Base-by-base conservation (phyloP, 2,797 vertebrate genomes). In the Hydrophis major region DNA sequence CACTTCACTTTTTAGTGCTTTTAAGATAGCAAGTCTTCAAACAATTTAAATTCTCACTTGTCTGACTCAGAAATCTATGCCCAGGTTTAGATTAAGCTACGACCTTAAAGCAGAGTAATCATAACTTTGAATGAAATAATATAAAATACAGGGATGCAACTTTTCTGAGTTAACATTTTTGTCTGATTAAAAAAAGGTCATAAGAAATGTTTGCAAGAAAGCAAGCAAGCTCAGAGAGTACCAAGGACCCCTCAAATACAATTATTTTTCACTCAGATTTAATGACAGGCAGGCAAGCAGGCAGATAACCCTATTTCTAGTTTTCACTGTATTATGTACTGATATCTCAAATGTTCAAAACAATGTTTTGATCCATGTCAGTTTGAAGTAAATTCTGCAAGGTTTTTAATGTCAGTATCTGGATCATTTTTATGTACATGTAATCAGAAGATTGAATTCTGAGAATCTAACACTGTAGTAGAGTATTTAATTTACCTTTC, bases 211-310 rank as follows among this genome's bases (percentile, higher is more conserved):
- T 63, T 63, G 61, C 61, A 63, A 63, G 27, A 63, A 63, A 63
- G 11, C 8, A 63, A 63, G 61, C 1, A 63, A 63, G 4, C 1
- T 63, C 25, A 63, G 60, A 61, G 60, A 27, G 60, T 25, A 27
- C 25, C 60, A 63, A 63, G 25, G 60, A 28, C 10, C 25, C 25
- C 25, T 12, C 60, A 87, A 53, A 37, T 91, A 87, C 13, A 13
- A 91, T 37, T 66, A n/a, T 53, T 66, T 18, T 78, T 88, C 27
- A 59, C 32, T 95, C 14, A 92, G 89, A 93, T 92, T 22, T 60
- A 92, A 86, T 0, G 0, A 69, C 10, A 66, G 83, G 3, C 0
- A 16, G 28, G 28, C 28, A 66, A 12, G 63, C 63, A 66, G n/a
- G n/a, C 13, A n/a, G 14, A 74, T 37, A 22, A 25, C 50, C 50